Evolutionary conservation across 1,140 invertebrate species (phyloP).

Genomic region (Lasioglossum albipes): DNA sequence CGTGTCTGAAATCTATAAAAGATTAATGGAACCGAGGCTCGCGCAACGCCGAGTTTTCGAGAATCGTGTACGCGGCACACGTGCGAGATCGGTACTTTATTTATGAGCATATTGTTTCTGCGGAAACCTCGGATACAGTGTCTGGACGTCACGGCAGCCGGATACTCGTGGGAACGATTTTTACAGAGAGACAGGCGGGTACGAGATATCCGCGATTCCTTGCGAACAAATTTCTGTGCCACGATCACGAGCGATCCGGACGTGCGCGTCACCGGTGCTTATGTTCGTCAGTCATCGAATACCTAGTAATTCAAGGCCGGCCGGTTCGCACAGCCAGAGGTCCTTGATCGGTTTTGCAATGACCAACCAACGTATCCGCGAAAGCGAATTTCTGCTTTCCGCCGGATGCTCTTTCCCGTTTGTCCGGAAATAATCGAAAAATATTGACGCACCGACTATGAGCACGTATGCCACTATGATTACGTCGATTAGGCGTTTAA

Average conservation of each 20-base stretch:
- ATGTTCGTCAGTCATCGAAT: conserved; percentile 40
- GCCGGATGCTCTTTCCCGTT: neutral
- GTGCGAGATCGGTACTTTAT: too few relatives aligned
- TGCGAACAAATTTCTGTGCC: conserved; percentile 29
- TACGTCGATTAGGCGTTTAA: too few relatives aligned
- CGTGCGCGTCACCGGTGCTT: neutral
- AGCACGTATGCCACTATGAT: too few relatives aligned
- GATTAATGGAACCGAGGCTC: too few relatives aligned
- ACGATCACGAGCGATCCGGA: conserved; percentile 35
- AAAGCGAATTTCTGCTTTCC: conserved; percentile 20
- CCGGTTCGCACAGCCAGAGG: conserved; percentile 24
- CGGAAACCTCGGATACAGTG: neutral
- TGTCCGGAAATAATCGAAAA: neutral
- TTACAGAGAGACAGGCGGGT: neutral
- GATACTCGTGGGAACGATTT: conserved; percentile 17
- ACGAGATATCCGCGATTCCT: conserved; percentile 1
- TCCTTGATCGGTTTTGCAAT: conserved; percentile 43
- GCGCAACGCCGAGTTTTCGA: too few relatives aligned
- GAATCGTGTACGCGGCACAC: too few relatives aligned
- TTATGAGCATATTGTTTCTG: neutral
- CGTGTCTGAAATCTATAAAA: too few relatives aligned
- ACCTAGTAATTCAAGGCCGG: conserved; percentile 44
- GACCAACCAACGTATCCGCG: conserved; percentile 11
- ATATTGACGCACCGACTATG: neutral
- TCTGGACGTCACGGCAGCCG: neutral